Evolutionary conservation across 2,888 invertebrate species (phyloP).

Genomic region (Xylophagus ater): DNA sequence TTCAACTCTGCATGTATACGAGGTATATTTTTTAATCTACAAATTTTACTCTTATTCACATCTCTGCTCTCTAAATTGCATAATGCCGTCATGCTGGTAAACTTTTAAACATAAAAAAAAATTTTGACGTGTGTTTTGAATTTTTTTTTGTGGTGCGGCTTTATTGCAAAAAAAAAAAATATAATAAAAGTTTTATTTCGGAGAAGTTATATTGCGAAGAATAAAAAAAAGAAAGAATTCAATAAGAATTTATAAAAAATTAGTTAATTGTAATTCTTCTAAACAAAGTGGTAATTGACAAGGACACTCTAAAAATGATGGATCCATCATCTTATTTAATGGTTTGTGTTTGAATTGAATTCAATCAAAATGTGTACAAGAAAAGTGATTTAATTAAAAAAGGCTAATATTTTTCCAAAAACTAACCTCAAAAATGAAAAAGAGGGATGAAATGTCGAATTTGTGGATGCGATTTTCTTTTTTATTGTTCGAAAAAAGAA

Average conservation of each 20-base stretch:
- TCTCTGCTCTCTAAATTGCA: constrained; percentile 8
- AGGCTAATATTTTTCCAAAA: too few relatives aligned
- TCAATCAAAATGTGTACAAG: neutral
- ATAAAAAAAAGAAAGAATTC: too few relatives aligned
- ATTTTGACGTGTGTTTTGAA: constrained; percentile 14
- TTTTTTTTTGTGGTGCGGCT: constrained; percentile 12
- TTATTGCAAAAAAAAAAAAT: too few relatives aligned
- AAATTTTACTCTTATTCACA: too few relatives aligned
- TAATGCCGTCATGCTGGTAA: constrained; percentile 6
- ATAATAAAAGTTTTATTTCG: constrained; percentile 4
- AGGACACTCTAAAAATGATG: constrained; percentile 3
- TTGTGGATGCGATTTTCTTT: constrained; percentile 1
- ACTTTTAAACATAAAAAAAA: constrained; percentile 7
- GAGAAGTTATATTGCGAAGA: too few relatives aligned
- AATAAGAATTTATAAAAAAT: too few relatives aligned
- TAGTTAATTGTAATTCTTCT: constrained; percentile 2
- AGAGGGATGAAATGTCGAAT: constrained; percentile 1
- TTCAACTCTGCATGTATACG: too few relatives aligned
- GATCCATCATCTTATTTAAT: constrained; percentile 9
- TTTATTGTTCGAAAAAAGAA: neutral
- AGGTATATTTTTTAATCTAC: too few relatives aligned
- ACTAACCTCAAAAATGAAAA: too few relatives aligned
- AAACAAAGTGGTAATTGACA: neutral
- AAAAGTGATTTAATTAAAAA: too few relatives aligned
- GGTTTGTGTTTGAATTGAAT: constrained; percentile 9